These are phyloP conservation scores for Bergia sp. DNA, from an alignment of 92 coral and sea anemone genomes.

Conservation along the genomic window DNA sequence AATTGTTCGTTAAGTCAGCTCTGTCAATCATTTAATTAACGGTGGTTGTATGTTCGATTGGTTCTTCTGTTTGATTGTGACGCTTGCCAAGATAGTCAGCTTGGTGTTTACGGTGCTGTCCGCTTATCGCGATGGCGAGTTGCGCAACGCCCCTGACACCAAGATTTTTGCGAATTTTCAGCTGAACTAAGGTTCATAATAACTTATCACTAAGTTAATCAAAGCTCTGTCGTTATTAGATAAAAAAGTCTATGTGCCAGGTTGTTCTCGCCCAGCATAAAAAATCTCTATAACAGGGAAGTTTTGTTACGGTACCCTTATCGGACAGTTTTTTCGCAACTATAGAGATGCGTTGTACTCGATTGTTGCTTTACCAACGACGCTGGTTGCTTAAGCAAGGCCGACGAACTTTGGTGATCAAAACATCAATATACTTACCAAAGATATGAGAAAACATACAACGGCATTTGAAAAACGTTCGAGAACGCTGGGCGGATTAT, in stretches of 20 bases:
- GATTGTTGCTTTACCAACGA: constrained; percentile 14
- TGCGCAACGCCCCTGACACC: constrained; percentile 2
- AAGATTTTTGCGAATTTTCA: neutral
- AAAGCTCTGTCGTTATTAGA: constrained; percentile 3
- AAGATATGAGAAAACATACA: neutral
- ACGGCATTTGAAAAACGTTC: neutral
- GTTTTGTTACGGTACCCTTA: neutral
- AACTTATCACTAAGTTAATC: constrained; percentile 21
- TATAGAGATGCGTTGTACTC: neutral
- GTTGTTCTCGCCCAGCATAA: neutral
- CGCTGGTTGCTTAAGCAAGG: neutral
- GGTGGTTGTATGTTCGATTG: constrained; percentile 22
- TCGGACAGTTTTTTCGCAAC: neutral
- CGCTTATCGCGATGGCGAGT: constrained; percentile 6
- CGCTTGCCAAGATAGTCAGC: constrained; percentile 1
- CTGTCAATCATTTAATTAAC: constrained; percentile 39
- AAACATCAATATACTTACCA: neutral
- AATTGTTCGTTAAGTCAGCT: constrained; percentile 21
- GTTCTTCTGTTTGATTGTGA: neutral
- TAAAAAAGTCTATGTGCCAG: neutral
- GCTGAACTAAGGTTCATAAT: neutral
- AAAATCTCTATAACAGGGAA: neutral
- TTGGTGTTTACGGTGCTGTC: neutral
- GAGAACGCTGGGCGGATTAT: neutral
- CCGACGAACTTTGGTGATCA: neutral